Evolutionary conservation across 2,113 vertebrate species (phyloP), one percentile per base, ranked within the genome.

Genomic region (Xyrauchen texanus): DNA sequence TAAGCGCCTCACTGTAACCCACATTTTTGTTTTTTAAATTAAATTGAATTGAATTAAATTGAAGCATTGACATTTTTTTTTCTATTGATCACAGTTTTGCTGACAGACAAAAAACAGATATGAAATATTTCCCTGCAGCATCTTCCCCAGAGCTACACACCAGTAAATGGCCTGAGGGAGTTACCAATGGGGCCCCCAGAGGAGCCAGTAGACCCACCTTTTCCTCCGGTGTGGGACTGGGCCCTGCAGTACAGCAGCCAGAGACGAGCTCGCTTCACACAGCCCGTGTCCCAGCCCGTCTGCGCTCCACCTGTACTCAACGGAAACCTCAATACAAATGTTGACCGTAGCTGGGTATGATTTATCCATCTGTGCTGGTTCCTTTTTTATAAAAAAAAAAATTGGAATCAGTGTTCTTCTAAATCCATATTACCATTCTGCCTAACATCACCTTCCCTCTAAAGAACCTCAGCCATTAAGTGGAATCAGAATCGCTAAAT

Each of bases 221-320:
- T 90, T 49, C 91, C 91, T 6, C 51, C 90, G 0, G 91, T 95
- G n/a, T 98, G 97, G 97, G 94, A 95, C 88, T 99, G 97, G 97
- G 87, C 87, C 4, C 90, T 94, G 66, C 94, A 95, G 87, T 96
- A 94, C 89, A 93, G 82, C 87, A 87, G 84, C 3, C 85, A 90
- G 76, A 94, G 94, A 46, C 91, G 80, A 46, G 86, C 87, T 2
- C 86, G 82, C 0, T 99, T 99, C 91, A 85, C 68, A 21, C 96
- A 96, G 62, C 95, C 95, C 0, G 65, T 88, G 11, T 89, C 92
- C 67, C 69, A 84, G 2, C 8, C 45, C 0, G 15, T 69, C 0
- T 4, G 66, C 0, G 65, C 73, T 58, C 88, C 4, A 4, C 83
- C 45, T 0, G 80, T 91, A 64, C 89, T 91, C 74, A 95, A 94